Evolutionary conservation across 2,797 vertebrate species (phyloP).

Genomic region (Sebastes minor): DNA sequence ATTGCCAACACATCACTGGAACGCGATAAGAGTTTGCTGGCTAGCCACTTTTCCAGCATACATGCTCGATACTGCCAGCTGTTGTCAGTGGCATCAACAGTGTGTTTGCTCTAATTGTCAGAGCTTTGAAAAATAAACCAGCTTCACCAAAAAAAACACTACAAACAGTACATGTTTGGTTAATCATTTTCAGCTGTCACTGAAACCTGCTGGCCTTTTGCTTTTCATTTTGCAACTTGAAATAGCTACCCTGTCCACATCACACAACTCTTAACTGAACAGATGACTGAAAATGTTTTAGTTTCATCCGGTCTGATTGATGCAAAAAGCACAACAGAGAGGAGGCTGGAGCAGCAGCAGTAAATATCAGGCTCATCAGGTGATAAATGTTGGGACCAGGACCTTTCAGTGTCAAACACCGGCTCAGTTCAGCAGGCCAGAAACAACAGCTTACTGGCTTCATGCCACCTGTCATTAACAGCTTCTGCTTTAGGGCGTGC

Average conservation of each 20-base stretch:
- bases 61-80: neutral
- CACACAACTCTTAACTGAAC: neutral
- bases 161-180: slow-evolving; percentile 6
- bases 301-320: neutral
- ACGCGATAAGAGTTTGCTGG: neutral
- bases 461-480: neutral
- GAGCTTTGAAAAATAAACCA: slow-evolving; percentile 19
- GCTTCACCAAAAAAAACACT: slow-evolving; percentile 1
- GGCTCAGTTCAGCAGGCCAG: neutral
- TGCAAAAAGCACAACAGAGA: neutral
- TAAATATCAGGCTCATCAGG: slow-evolving; percentile 1
- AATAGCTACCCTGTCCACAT: neutral
- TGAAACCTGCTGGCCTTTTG: neutral
- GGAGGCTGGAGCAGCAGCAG: neutral
- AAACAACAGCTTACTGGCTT: neutral
- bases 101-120: slow-evolving; percentile 7
- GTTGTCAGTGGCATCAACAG: neutral
- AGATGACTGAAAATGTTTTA: neutral
- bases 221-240: neutral
- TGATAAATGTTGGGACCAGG: slow-evolving; percentile 20
- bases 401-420: slow-evolving; percentile 13
- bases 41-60: neutral
- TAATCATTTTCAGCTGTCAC: neutral
- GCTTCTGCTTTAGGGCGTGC: neutral
- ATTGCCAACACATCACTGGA: neutral